These are phyloP conservation scores for Hippolais icterina DNA, from an alignment of 2,113 vertebrate genomes.

Conservation along the genomic window DNA sequence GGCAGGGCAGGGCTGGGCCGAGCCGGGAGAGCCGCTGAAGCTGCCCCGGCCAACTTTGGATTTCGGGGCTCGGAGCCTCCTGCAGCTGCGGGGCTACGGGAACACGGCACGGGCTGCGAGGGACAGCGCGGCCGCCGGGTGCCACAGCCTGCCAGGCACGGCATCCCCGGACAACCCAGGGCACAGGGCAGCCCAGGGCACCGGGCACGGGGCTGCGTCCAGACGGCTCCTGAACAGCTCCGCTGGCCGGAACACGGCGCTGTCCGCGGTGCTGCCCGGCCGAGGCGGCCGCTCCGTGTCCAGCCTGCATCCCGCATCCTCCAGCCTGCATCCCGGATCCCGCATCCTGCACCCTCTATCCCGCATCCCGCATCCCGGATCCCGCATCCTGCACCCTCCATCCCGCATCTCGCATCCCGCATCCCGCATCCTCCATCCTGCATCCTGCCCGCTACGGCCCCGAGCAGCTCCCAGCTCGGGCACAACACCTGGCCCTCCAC, in stretches of 20 bases:
- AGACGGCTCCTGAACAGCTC: accelerated
- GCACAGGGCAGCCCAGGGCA: neutral
- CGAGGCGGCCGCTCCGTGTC: neutral
- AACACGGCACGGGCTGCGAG: neutral
- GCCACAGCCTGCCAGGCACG: neutral
- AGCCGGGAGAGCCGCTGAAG: neutral
- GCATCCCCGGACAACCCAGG: neutral
- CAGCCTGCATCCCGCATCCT: neutral
- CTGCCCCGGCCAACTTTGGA: neutral
- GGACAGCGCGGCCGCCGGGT: neutral
- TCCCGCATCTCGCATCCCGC: neutral
- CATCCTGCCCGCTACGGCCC: neutral
- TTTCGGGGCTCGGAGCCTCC: accelerated
- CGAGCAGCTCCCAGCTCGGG: accelerated
- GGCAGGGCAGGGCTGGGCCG: neutral
- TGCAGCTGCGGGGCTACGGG: neutral
- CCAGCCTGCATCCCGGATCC: accelerated
- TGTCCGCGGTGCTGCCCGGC: neutral
- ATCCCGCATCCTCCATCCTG: neutral
- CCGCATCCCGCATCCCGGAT: neutral
- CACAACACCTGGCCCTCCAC: accelerated
- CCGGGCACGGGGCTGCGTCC: neutral
- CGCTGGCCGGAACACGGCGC: neutral
- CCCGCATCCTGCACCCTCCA: accelerated
- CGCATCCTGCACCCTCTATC: neutral